phyloP scores from a whole-genome alignment of 2,888 invertebrate genomes.

The Plagodis dolabraria region DNA sequence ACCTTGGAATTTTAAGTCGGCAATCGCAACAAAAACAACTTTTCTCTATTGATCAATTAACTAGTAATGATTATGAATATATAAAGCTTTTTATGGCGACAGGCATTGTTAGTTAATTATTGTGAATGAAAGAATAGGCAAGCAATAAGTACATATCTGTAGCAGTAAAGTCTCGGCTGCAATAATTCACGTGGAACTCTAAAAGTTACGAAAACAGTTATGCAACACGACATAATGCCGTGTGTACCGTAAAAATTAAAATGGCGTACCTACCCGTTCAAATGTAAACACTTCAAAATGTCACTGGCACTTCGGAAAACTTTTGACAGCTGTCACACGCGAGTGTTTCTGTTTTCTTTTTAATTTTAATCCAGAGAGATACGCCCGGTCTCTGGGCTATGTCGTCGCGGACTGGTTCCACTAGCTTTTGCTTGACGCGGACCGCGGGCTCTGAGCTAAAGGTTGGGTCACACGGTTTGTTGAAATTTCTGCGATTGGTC shows the following conservation, averaged over 20 bases:
- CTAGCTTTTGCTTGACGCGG: slow-evolving; percentile 15
- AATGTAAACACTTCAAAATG: slow-evolving; percentile 29
- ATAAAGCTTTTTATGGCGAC: too few relatives aligned
- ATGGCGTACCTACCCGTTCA: slow-evolving; percentile 30
- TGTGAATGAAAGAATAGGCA: too few relatives aligned
- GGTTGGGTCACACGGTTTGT: slow-evolving; percentile 23
- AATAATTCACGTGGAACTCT: slow-evolving; percentile 30
- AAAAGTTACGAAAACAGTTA: slow-evolving; percentile 37
- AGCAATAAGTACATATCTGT: too few relatives aligned
- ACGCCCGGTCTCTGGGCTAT: slow-evolving; percentile 12
- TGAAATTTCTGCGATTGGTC: slow-evolving; percentile 10
- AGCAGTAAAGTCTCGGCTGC: slow-evolving; percentile 5
- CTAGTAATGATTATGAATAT: too few relatives aligned
- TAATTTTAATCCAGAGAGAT: slow-evolving; percentile 1
- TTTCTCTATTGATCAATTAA: too few relatives aligned
- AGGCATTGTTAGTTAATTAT: too few relatives aligned
- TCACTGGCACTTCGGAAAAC: slow-evolving; percentile 33
- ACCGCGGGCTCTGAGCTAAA: slow-evolving; percentile 9
- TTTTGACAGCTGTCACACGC: slow-evolving; percentile 37
- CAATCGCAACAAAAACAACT: too few relatives aligned
- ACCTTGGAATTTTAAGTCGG: too few relatives aligned
- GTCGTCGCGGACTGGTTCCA: slow-evolving; percentile 29
- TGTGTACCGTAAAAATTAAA: slow-evolving; percentile 8
- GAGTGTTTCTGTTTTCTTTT: slow-evolving; percentile 21
- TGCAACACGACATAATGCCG: slow-evolving; percentile 22